Evolutionary conservation across 1,140 invertebrate species (phyloP).

Genomic region (Apis mellifera): DNA sequence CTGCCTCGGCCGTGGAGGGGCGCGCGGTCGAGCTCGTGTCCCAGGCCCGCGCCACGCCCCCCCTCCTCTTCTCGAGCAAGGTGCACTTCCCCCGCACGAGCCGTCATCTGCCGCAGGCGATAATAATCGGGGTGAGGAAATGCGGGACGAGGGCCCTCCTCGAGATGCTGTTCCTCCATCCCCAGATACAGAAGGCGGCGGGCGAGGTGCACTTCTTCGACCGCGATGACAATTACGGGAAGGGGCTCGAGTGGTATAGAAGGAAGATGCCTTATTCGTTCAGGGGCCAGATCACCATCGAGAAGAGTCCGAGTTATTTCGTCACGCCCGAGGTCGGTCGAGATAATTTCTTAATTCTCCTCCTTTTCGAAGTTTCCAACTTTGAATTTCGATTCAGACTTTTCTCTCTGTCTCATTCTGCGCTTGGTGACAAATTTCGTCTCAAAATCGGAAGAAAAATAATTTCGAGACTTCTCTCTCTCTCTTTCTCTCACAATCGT

Average conservation of each 20-base stretch:
- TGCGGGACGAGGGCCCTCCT: conserved; percentile 96
- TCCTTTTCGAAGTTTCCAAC: no score
- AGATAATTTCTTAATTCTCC: conserved; percentile 54
- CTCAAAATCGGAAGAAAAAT: no score
- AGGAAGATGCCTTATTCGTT: conserved; percentile 96
- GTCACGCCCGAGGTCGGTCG: conserved; percentile 97
- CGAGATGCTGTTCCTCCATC: conserved; percentile 97
- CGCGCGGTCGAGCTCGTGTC: conserved; percentile 65
- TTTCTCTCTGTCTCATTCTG: no score
- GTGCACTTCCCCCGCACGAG: conserved; percentile 77
- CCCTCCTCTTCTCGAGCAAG: conserved; percentile 74
- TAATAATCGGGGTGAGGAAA: conserved; percentile 97
- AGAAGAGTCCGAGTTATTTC: conserved; percentile 99
- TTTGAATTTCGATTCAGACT: no score
- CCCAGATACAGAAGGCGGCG: conserved; percentile 94
- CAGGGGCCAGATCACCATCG: conserved; percentile 95
- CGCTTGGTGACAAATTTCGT: no score
- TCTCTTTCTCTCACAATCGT: no score
- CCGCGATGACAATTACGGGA: conserved; percentile 93
- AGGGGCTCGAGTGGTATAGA: conserved; percentile 95
- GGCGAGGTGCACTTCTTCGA: conserved; percentile 98
- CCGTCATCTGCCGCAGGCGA: conserved; percentile 87
- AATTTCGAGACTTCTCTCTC: no score
- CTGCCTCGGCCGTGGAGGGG: conserved; percentile 75
- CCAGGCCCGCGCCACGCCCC: conserved; percentile 76